These are phyloP conservation scores for Leptinotarsa tumamoca DNA, from an alignment of 2,888 invertebrate genomes.

Conservation along the genomic window DNA sequence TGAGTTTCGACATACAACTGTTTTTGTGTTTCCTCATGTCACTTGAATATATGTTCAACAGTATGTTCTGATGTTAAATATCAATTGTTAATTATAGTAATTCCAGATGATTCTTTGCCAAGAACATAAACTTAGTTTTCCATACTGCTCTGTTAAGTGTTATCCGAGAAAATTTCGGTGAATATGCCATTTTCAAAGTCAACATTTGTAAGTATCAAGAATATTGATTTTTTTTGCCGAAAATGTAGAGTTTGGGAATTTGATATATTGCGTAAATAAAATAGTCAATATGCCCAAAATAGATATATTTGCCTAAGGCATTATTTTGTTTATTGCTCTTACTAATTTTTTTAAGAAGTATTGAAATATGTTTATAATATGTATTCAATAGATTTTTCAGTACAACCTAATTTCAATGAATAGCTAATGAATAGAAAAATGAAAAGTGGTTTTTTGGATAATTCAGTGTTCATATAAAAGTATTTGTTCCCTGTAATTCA, in stretches of 20 bases:
- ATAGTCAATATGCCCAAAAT: constrained; percentile 11
- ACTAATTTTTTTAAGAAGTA: no score
- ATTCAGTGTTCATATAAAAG: no score
- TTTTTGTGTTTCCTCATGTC: not conserved
- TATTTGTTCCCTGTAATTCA: no score
- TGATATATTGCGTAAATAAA: not conserved
- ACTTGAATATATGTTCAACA: not conserved
- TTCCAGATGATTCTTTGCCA: constrained; percentile 45
- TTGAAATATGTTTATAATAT: no score
- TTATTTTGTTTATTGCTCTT: no score
- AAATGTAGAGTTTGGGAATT: not conserved
- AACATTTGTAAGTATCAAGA: constrained; percentile 45
- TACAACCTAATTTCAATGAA: no score
- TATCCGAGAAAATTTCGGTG: not conserved
- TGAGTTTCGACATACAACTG: constrained; percentile 8
- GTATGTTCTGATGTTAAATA: constrained; percentile 3
- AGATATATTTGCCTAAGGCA: not conserved
- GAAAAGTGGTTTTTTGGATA: no score
- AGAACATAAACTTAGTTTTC: constrained; percentile 20
- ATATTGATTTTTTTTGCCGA: not conserved
- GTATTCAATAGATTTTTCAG: no score
- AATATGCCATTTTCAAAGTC: constrained; percentile 35
- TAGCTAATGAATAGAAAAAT: no score
- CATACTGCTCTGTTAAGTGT: constrained; percentile 17
- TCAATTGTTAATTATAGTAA: constrained; percentile 37